Conservation (phyloP, 2,888 invertebrate genomes). For the Tetranychus piercei region DNA sequence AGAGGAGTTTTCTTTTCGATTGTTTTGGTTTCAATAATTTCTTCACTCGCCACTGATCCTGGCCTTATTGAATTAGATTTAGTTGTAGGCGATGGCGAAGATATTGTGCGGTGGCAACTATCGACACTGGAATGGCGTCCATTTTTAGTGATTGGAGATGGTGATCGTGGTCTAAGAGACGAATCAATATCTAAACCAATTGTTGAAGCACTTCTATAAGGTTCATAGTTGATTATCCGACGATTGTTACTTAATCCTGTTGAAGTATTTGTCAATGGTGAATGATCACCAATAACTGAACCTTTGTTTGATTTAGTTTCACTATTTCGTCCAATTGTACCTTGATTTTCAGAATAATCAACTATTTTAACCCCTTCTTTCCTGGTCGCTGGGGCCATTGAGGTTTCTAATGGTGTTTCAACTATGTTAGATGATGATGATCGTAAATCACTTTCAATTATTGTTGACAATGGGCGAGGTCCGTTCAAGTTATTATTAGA, state of each 20-base stretch:
- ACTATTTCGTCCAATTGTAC: not conserved
- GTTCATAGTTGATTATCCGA: constrained; percentile 9
- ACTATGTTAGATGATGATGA: not conserved
- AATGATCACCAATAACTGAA: not conserved
- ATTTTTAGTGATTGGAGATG: not conserved
- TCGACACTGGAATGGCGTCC: not conserved
- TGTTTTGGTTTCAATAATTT: not conserved
- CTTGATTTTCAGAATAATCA: not conserved
- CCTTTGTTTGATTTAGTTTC: not conserved
- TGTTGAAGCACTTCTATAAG: not conserved
- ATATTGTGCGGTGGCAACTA: not conserved
- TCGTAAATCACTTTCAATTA: not conserved
- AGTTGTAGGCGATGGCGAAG: not conserved
- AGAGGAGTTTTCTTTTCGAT: constrained; percentile 21
- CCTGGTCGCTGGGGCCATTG: not conserved
- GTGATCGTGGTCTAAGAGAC: not conserved
- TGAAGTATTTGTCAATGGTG: not conserved
- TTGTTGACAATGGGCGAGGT: not conserved
- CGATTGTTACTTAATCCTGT: not conserved
- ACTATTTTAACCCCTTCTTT: not conserved
- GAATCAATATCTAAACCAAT: not conserved
- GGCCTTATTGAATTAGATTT: not conserved
- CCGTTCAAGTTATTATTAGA: too few species aligned
- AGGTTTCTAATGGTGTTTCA: not conserved
- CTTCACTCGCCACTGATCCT: not conserved